Evolutionary conservation across 2,797 vertebrate species (phyloP).

Genomic region (Rhinichthys osculus): DNA sequence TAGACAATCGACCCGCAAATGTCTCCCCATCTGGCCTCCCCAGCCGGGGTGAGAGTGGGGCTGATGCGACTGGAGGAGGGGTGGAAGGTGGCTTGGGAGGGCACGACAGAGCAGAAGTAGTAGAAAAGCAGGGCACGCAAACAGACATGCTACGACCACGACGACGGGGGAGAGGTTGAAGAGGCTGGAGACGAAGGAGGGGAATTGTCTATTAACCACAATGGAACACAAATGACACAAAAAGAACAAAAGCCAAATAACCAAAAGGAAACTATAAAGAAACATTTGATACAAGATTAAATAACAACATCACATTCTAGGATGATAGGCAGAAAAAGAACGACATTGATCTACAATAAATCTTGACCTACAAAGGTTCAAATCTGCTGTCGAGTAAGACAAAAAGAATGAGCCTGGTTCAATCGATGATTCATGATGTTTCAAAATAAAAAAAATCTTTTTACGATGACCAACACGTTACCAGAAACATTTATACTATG

Average conservation of each 20-base stretch:
- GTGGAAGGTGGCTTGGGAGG: conserved; percentile 83
- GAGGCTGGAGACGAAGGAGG: conserved; percentile 69
- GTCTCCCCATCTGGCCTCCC: conserved; percentile 88
- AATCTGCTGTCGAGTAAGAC: not conserved
- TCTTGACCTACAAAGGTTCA: conserved; percentile 1
- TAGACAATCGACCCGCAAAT: conserved; percentile 95
- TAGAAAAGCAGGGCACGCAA: conserved; percentile 90
- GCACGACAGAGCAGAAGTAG: conserved; percentile 77
- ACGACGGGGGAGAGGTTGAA: conserved; percentile 66
- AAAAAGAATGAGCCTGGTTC: not conserved
- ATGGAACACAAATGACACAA: conserved; percentile 38
- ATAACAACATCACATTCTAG: not conserved
- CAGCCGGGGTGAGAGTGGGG: conserved; percentile 77
- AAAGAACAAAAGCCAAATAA: conserved; percentile 22
- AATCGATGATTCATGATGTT: not conserved
- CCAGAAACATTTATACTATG: not conserved
- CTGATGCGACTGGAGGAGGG: conserved; percentile 84
- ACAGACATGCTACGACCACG: conserved; percentile 98
- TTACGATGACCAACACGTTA: not conserved
- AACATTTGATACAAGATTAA: conserved; percentile 22
- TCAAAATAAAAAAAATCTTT: not conserved
- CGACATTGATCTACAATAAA: not conserved
- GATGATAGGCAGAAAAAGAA: not conserved
- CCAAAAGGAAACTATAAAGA: not conserved
- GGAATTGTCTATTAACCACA: conserved; percentile 50